Conservation (phyloP, 2,888 invertebrate genomes). For the Hypolimnas misippus region DNA sequence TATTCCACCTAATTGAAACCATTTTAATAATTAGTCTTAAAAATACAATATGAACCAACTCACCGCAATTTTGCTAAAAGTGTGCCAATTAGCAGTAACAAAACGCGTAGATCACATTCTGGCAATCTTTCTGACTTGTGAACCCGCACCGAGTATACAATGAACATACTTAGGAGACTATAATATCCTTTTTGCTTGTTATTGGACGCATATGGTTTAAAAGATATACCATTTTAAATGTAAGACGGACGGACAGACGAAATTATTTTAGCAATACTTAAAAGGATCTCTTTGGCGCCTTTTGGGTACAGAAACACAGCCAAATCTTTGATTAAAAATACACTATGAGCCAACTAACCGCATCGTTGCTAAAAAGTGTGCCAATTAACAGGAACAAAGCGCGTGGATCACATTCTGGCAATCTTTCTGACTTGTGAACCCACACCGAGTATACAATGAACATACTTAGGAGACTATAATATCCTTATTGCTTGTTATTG, state of each 20-base stretch:
- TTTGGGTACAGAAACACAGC: too few relatives aligned
- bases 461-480: slow-evolving; percentile 83
- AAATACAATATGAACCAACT: slow-evolving; percentile 48
- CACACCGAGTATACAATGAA: slow-evolving; percentile 89
- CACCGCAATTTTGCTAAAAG: slow-evolving; percentile 99
- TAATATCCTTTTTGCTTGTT: slow-evolving; percentile 87
- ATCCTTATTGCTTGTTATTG: slow-evolving; percentile 88
- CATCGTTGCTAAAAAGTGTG: slow-evolving; percentile 98
- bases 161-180: slow-evolving; percentile 86
- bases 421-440: slow-evolving; percentile 86
- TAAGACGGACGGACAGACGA: too few relatives aligned
- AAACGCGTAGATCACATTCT: slow-evolving; percentile 90
- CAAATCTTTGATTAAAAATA: too few relatives aligned
- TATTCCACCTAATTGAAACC: too few relatives aligned
- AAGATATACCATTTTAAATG: too few relatives aligned
- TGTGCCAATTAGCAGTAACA: slow-evolving; percentile 95
- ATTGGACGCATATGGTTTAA: slow-evolving; percentile 91
- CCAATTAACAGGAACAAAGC: slow-evolving; percentile 94
- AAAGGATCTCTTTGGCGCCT: too few relatives aligned
- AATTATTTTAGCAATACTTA: too few relatives aligned
- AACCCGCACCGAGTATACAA: slow-evolving; percentile 87
- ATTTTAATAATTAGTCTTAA: too few relatives aligned
- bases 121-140: slow-evolving; percentile 89
- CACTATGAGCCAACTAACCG: too few relatives aligned
- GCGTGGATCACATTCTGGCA: slow-evolving; percentile 92